Percentiles rank a stretch among this genome's conserved stretches.
Evolutionary conservation across 2,113 vertebrate genomes (phyloP).

Genomic region (Oncorhynchus mykiss): DNA sequence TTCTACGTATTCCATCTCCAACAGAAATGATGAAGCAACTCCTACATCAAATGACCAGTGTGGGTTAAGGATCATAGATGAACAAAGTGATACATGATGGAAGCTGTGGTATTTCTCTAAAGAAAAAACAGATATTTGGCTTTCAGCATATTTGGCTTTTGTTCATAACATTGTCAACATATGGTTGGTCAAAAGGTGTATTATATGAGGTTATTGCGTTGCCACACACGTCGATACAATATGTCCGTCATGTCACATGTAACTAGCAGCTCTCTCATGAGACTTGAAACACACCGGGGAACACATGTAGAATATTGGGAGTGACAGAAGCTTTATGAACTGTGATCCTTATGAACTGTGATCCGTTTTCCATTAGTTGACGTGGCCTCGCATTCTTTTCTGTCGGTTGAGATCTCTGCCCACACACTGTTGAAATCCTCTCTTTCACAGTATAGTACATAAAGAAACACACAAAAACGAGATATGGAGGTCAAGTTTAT

Average conservation of each 20-base stretch:
- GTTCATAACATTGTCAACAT: not conserved
- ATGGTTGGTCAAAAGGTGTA: not conserved
- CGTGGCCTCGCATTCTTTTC: too few relatives aligned
- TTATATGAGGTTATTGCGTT: too few relatives aligned
- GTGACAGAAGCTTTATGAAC: not conserved
- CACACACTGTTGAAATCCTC: too few relatives aligned
- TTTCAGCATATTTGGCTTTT: not conserved
- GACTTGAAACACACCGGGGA: not conserved
- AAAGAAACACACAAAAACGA: too few relatives aligned
- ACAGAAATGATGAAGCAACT: constrained; percentile 34
- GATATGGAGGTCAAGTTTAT: too few relatives aligned
- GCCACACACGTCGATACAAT: not conserved
- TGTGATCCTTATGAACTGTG: too few relatives aligned
- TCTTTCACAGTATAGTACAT: too few relatives aligned
- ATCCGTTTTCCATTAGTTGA: too few relatives aligned
- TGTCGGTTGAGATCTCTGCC: too few relatives aligned
- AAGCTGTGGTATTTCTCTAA: not conserved
- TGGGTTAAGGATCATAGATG: constrained; percentile 24
- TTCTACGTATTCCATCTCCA: constrained; percentile 31
- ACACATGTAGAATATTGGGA: constrained; percentile 1
- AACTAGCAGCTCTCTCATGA: not conserved
- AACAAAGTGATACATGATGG: not conserved
- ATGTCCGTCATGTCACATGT: not conserved
- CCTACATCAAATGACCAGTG: constrained; percentile 42
- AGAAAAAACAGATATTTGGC: not conserved